phyloP scores from a whole-genome alignment of 2,888 invertebrate species.

The Philereme vetulata region DNA sequence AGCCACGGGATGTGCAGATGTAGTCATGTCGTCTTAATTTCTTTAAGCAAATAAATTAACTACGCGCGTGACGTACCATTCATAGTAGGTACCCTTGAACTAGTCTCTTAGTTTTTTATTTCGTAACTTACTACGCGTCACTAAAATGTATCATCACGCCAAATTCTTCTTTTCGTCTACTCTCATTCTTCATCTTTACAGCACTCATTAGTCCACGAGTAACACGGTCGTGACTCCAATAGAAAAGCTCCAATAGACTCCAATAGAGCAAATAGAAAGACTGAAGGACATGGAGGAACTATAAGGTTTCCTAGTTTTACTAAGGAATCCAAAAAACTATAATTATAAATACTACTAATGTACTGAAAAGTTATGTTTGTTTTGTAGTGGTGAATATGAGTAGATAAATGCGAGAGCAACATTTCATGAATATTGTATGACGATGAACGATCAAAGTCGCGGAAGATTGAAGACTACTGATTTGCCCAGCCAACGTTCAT shows the following conservation, averaged over 20 bases:
- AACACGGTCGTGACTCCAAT: background rate
- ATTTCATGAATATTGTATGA: background rate
- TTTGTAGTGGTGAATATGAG: too few relatives aligned
- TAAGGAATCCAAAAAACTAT: background rate
- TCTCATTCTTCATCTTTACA: background rate
- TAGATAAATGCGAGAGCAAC: too few relatives aligned
- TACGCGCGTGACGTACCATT: too few relatives aligned
- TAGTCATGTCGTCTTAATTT: too few relatives aligned
- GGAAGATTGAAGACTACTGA: background rate
- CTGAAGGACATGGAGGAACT: background rate
- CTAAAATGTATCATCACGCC: background rate
- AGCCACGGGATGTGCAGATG: too few relatives aligned
- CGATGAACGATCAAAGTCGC: background rate
- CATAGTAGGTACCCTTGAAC: too few relatives aligned
- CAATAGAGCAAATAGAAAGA: background rate
- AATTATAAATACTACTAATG: background rate
- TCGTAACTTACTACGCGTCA: background rate
- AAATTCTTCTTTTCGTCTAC: background rate
- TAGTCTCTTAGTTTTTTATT: too few relatives aligned
- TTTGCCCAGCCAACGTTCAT: background rate
- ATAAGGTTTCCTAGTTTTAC: background rate
- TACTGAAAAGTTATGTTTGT: too few relatives aligned
- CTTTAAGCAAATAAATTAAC: too few relatives aligned
- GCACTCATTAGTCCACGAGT: background rate
- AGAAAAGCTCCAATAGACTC: too few relatives aligned